Evolutionary conservation across 2,888 invertebrate species (phyloP), one percentile per base, ranked within the genome.

Genomic region (Hirtodrosophila duncani): DNA sequence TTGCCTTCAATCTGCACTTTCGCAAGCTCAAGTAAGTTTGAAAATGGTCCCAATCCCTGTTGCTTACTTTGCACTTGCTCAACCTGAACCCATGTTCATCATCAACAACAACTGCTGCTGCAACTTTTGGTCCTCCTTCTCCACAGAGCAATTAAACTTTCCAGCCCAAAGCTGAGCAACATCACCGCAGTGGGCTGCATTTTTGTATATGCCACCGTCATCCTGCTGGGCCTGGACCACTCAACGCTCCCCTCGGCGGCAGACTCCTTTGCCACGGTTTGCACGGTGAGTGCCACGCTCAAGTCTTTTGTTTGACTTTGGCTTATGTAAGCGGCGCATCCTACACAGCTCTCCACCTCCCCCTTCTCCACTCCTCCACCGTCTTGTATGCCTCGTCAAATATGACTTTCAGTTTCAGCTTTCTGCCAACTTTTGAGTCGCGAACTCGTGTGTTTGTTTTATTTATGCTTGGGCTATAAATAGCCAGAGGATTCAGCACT

Each of bases 131-230:
- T 9, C 16, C 9, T 26, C 34, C 33, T 50, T 21, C 48, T 56
- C 39, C 63, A 57, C 88, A 94, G 95, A 86, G 94, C 94, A 63
- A 95, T 97, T 85, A 97, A 97, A 87, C 89, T 97, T 60, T 96
- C 96, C 13, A 96, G 96, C 78, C 97, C 97, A 0, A 92, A 94
- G 60, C 88, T 97, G 49, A 97, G 96, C 89, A 97, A 96, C 88
- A 94, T 96, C 88, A 95, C 96, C 0, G 92, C 95, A 24, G 91
- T 95, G 23, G 97, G 97, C 9, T 97, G 96, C 84, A 93, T 95
- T 69, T 88, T 96, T 70, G 96, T 96, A n/a, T 97, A 97, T 87
- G 89, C 92, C 1, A 94, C 96, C 0, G 95, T 97, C 29, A 93
- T 96, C 14, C 88, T 96, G 38, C 88, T 96, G 56, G 96, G 96